These are phyloP conservation scores for Poecilia velifera DNA, from an alignment of 2,797 vertebrate genomes.

Conservation along the genomic window DNA sequence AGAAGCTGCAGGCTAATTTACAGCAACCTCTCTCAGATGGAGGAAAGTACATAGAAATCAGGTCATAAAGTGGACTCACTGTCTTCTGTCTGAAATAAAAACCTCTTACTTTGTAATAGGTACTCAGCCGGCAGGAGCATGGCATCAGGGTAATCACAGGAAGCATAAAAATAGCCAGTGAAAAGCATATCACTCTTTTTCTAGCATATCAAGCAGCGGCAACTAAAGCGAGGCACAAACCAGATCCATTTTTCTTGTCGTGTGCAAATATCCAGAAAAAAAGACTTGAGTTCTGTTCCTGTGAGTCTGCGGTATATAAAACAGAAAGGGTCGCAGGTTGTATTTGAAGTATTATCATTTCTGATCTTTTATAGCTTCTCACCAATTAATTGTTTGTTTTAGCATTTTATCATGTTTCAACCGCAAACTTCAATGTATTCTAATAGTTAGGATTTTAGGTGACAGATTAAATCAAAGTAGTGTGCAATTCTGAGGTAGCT, in stretches of 20 bases:
- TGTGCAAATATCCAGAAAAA: conserved; percentile 4
- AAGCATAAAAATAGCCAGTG: conserved; percentile 14
- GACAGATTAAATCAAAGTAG: not conserved
- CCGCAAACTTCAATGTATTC: not conserved
- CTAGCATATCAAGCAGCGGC: not conserved
- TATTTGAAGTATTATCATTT: conserved; percentile 34
- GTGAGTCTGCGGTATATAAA: not conserved
- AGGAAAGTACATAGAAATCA: conserved; percentile 61
- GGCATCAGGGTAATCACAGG: not conserved
- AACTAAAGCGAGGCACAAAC: not conserved
- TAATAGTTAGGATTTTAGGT: not conserved
- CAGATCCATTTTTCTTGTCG: not conserved
- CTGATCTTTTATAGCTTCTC: conserved; percentile 7
- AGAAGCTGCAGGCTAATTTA: conserved; percentile 65
- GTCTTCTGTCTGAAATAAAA: conserved; percentile 28
- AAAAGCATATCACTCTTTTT: not conserved
- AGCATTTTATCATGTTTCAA: not conserved
- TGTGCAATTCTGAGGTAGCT: not conserved
- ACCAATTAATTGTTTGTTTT: not conserved
- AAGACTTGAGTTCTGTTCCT: not conserved
- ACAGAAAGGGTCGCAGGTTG: conserved; percentile 10
- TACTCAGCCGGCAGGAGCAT: conserved; percentile 17
- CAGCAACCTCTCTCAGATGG: conserved; percentile 41
- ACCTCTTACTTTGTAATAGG: conserved; percentile 31
- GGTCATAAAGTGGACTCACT: conserved; percentile 59